Base-by-base conservation (phyloP, 2,888 invertebrate species). In the Himalopsyche anomala region DNA sequence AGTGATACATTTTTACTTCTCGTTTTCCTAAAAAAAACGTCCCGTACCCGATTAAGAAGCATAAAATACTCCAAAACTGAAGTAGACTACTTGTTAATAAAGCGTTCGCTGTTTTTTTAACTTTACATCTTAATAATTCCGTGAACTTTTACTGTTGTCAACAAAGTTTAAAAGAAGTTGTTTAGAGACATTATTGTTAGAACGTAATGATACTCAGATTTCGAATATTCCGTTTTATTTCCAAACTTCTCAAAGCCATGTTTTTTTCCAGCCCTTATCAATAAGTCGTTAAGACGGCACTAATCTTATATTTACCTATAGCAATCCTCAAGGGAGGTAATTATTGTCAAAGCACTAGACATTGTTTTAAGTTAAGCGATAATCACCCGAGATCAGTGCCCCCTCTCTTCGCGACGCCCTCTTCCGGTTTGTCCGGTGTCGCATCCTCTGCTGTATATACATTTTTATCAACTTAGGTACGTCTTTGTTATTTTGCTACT, bases 401-500 rank as follows among this genome's bases (percentile, higher is more conserved):
- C 56, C 38, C 17, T 28, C n/a, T 0, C 62, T 62, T 28, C 62
- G 62, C 62, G 38, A 38, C 69, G 40, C 82, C 56, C 28, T 82
- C 79, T 54, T 38, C 82, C 82, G 81, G 42, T 82, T 74, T 82
- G 81, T 74, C 81, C 84, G 51, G 84, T 80, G 51, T 45, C 28
- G 40, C 69, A 51, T 80, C 19, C 38, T 84, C 45, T n/a, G n/a
- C 69, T 54, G 82, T 82, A 15, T 74, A 74, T 38, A 19, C 8
- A 74, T 74, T 74, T 85, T 85, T 85, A 82, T 85, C 84, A 55
- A 81, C 42, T 28, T 74, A 12, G 38, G 74, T 74, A 36, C 82
- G 40, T 82, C 82, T 82, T 51, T 56, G 81, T 55, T 81, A 85
- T 69, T 62, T 85, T 55, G 85, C 85, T 85, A 83, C 83, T 62